phyloP scores from a whole-genome alignment of 2,888 invertebrate species.

The Cenopis cana region DNA sequence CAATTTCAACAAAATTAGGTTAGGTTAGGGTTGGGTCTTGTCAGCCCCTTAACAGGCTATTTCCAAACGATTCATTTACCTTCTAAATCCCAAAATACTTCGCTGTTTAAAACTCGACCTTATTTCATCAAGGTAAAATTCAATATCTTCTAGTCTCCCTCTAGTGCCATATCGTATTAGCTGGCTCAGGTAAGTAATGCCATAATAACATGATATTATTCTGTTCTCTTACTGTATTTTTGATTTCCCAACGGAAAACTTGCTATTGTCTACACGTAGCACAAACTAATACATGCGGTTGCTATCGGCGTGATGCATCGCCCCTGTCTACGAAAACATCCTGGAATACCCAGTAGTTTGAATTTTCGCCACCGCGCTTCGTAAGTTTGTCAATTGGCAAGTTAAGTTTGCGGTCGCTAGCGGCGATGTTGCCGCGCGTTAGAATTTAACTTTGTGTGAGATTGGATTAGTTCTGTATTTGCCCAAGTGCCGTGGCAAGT shows the following conservation, averaged over 20 bases:
- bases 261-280: constrained; percentile 23
- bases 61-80: not conserved
- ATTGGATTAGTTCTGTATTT: not conserved
- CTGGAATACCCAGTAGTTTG: not conserved
- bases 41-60: too few species aligned
- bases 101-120: not conserved
- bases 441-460: not conserved
- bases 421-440: constrained; percentile 3
- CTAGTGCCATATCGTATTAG: constrained; percentile 15
- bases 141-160: not conserved
- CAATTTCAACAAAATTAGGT: too few species aligned
- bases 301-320: not conserved
- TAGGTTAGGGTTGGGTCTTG: too few species aligned
- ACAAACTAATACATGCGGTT: constrained; percentile 7
- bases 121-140: not conserved
- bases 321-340: not conserved
- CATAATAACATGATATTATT: constrained; percentile 33
- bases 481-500: not conserved
- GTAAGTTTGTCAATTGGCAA: constrained; percentile 18
- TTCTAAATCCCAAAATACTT: not conserved
- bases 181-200: constrained; percentile 25
- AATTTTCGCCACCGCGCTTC: not conserved
- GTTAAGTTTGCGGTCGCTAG: constrained; percentile 7
- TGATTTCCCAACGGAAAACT: constrained; percentile 38
- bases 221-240: constrained; percentile 21